A percentile compares a stretch with the other conserved stretches of the same genome.
These are phyloP conservation scores for Helarctos malayanus DNA, from an alignment of 2,797 vertebrate genomes.

Conservation along the genomic window DNA sequence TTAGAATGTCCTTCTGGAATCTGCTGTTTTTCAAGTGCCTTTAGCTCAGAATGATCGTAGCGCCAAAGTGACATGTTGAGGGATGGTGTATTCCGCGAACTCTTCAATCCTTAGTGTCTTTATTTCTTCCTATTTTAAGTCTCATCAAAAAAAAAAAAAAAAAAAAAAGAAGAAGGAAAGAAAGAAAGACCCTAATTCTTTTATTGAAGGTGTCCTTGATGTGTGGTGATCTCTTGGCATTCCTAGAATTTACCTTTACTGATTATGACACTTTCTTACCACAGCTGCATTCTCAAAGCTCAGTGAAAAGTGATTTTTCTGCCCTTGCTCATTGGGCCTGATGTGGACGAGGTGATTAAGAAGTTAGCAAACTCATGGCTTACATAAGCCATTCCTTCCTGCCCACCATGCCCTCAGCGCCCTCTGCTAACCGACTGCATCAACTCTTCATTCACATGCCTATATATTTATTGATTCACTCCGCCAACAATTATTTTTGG, in stretches of 20 bases:
- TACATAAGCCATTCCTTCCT: neutral
- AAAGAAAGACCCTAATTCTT: neutral
- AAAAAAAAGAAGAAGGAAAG: neutral
- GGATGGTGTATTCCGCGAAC: neutral
- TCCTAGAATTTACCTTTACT: constrained; percentile 12
- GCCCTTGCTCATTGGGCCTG: neutral
- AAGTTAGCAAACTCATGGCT: neutral
- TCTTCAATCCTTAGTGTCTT: neutral
- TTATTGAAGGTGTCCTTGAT: neutral
- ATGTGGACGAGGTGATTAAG: neutral
- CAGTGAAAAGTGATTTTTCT: constrained; percentile 18
- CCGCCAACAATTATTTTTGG: neutral
- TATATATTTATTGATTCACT: neutral
- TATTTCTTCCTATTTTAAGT: constrained; percentile 38
- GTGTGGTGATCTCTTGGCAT: neutral
- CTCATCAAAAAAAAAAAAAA: neutral
- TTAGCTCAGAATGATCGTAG: constrained; percentile 4
- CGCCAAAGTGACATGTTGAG: neutral
- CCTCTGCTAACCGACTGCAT: neutral
- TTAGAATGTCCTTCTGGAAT: neutral
- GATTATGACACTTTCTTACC: neutral
- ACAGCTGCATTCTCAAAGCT: neutral
- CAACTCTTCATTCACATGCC: neutral
- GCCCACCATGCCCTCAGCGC: neutral
- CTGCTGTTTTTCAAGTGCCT: neutral